Conservation (phyloP, 2,797 vertebrate species). For the Centropyge bicolor region DNA sequence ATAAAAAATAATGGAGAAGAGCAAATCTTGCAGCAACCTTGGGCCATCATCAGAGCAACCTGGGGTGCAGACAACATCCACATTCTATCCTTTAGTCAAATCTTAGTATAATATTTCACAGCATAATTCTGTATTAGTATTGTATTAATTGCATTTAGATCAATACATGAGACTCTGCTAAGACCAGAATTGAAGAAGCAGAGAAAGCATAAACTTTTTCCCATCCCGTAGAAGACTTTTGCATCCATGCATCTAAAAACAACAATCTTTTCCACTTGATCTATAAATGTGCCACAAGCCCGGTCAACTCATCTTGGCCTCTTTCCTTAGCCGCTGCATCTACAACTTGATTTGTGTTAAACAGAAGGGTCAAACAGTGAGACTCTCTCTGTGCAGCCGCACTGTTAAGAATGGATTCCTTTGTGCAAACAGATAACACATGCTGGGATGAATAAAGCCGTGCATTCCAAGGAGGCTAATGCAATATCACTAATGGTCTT, state of each 20-base stretch:
- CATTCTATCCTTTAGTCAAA: not conserved
- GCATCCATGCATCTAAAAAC: not conserved
- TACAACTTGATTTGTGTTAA: constrained; percentile 16
- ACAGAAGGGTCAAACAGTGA: constrained; percentile 1
- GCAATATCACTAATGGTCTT: constrained; percentile 48
- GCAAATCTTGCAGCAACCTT: too few species aligned
- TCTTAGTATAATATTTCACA: not conserved
- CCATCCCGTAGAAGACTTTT: too few species aligned
- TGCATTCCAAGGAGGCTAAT: constrained; percentile 25
- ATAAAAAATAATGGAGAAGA: too few species aligned
- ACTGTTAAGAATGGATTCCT: constrained; percentile 12
- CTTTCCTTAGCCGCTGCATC: not conserved
- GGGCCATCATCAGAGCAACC: too few species aligned
- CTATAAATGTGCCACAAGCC: not conserved
- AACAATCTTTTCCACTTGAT: not conserved
- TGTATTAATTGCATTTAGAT: too few species aligned
- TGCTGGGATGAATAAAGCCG: constrained; percentile 4
- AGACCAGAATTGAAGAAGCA: not conserved
- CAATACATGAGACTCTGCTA: not conserved
- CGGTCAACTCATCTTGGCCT: not conserved
- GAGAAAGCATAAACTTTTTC: not conserved
- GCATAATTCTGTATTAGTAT: too few species aligned
- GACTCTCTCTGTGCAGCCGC: not conserved
- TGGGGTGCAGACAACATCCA: too few species aligned
- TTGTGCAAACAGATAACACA: constrained; percentile 24